These are phyloP conservation scores for Pseudococcus longispinus DNA, from an alignment of 2,888 invertebrate species.

Conservation along the genomic window DNA sequence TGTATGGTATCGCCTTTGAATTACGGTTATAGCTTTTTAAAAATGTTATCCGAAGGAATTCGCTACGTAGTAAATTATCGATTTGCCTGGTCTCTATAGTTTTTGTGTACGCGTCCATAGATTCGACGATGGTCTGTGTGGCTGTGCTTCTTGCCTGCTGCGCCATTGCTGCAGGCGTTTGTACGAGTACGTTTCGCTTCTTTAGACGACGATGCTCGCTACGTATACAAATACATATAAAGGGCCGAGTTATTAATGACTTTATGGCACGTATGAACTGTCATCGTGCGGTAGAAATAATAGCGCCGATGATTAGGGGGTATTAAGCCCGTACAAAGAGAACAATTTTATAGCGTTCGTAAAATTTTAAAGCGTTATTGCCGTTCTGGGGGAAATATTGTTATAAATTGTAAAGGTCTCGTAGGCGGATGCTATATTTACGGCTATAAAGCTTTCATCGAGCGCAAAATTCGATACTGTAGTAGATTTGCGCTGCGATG, in stretches of 20 bases:
- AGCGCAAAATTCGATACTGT: constrained; percentile 9
- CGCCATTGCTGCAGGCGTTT: too few relatives aligned
- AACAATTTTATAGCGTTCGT: constrained; percentile 54
- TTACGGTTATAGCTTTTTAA: constrained; percentile 52
- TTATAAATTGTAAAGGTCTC: constrained; percentile 29
- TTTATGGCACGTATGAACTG: constrained; percentile 50
- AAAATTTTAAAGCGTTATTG: constrained; percentile 55
- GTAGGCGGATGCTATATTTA: constrained; percentile 4
- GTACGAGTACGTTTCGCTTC: too few relatives aligned
- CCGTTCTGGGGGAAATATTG: constrained; percentile 54
- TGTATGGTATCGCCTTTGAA: constrained; percentile 7
- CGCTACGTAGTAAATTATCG: not conserved
- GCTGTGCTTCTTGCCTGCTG: not conserved
- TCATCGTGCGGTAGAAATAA: constrained; percentile 41
- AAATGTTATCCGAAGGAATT: constrained; percentile 33
- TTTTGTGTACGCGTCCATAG: not conserved
- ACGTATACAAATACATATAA: not conserved
- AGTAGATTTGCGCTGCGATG: not conserved
- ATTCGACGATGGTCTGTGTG: not conserved
- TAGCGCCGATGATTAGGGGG: constrained; percentile 50
- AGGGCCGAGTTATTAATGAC: constrained; percentile 42
- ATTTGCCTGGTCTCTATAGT: not conserved
- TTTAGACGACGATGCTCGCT: not conserved
- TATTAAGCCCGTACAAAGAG: constrained; percentile 40
- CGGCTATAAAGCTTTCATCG: constrained; percentile 28